These are phyloP conservation scores for Euphysa ruthae DNA, from an alignment of 30 jellyfish, hydroid and myxozoan species.

Conservation along the genomic window DNA sequence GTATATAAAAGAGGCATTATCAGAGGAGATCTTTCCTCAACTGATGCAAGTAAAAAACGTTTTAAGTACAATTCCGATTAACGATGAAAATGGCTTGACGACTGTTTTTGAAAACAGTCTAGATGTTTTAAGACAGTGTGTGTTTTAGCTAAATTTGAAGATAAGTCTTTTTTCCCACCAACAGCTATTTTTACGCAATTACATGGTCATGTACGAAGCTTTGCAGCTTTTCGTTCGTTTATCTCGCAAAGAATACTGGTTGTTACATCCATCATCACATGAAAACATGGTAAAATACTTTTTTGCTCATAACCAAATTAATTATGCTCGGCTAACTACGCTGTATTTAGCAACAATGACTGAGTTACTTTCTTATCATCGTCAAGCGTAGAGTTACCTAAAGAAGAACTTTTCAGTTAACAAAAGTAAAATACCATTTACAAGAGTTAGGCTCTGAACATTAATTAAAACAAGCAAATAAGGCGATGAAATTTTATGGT, in stretches of 20 bases:
- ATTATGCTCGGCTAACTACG: conserved; percentile 31
- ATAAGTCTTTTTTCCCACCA: no score
- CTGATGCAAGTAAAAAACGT: no score
- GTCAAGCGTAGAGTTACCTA: neutral
- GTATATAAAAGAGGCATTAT: no score
- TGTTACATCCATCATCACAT: conserved; percentile 18
- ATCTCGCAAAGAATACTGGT: conserved; percentile 29
- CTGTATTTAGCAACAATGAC: no score
- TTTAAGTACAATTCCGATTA: no score
- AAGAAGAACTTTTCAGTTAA: neutral
- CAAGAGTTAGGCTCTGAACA: conserved; percentile 13
- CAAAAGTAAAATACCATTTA: conserved; percentile 1
- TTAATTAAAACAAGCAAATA: conserved; percentile 19
- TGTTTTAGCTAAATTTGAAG: no score
- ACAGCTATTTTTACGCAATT: neutral
- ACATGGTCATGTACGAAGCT: conserved; percentile 18
- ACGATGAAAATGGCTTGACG: no score
- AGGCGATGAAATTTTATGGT: conserved; percentile 8
- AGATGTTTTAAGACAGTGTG: no score
- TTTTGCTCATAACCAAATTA: conserved; percentile 25
- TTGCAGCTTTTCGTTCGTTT: conserved; percentile 29
- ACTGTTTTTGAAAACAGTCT: neutral
- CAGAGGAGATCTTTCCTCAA: no score
- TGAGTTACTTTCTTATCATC: neutral
- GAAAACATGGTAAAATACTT: conserved; percentile 2